phyloP scores from a whole-genome alignment of 2,113 vertebrate species.

The Pseudorectes ferrugineus region DNA sequence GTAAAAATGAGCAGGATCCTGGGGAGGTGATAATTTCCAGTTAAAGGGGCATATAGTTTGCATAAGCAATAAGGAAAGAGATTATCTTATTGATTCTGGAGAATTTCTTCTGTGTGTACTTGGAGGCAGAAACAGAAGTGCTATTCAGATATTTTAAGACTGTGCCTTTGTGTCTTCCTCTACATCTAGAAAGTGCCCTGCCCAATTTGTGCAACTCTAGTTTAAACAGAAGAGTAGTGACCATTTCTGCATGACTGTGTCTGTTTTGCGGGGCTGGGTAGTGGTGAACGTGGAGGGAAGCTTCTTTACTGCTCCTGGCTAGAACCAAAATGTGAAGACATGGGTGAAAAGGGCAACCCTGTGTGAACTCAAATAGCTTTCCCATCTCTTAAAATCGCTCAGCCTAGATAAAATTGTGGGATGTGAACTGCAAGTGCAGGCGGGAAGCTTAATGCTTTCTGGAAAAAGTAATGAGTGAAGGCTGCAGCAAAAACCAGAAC shows the following conservation, averaged over 20 bases:
- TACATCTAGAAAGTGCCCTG: neutral
- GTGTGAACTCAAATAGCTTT: neutral
- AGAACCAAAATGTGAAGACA: neutral
- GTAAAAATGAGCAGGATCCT: neutral
- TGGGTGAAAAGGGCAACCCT: neutral
- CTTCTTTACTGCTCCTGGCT: neutral
- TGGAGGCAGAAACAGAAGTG: conserved; percentile 1
- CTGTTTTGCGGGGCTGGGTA: neutral
- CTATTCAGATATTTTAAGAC: conserved; percentile 4
- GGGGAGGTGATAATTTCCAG: neutral
- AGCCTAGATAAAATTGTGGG: neutral
- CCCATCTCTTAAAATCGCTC: neutral
- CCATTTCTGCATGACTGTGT: neutral
- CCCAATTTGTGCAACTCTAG: neutral
- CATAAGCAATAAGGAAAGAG: neutral
- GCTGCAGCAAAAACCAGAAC: neutral
- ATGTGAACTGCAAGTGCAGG: neutral
- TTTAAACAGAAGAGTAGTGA: neutral
- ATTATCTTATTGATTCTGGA: neutral
- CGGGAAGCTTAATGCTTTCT: neutral
- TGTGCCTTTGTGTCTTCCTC: neutral
- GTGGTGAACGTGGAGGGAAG: neutral
- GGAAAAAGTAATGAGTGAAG: neutral
- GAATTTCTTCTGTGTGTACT: neutral
- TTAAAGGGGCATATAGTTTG: neutral